Evolutionary conservation across 2,888 invertebrate genomes (phyloP), one percentile per base, ranked within the genome.

Genomic region (Plemyria rubiginata): DNA sequence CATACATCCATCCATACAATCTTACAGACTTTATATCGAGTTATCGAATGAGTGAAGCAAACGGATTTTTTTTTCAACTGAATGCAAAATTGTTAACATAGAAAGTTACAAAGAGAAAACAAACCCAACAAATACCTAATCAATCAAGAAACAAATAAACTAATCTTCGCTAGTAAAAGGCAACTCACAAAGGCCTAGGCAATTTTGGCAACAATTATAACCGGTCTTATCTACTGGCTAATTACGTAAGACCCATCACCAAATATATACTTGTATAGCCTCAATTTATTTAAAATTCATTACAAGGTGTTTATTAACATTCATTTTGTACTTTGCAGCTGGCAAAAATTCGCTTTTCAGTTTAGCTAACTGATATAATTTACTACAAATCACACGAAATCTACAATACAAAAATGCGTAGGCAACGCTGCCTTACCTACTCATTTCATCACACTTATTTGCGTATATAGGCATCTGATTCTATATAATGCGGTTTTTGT

Each of bases 131-230:
- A 22, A 22, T 22, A 22, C 1, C 32, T 6, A 8, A 38, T 38
- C 36, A 38, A 38, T 38, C 11, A 9, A 38, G 36, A 38, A 38
- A 11, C 36, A 11, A 1, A 38, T 8, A 8, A 32, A 32, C 9
- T 3, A 38, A 8, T 38, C 3, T 11, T 9, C 1, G 36, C 43
- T 12, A 50, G 51, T 12, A 48, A 12, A 56, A 51, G 54, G 61
- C 65, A 65, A 65, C 62, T 65, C 60, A 59, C 48, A 49, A n/a
- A 29, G 32, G 8, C n/a, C 5, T 41, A 41, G n/a, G n/a, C 48
- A 63, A 60, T 56, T 46, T 61, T 54, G 62, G 60, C 63, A 66
- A 63, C 70, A 70, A 66, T 51, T 55, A 38, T 48, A 60, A 58
- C 64, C 56, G 48, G 55, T 51, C 63, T 53, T 15, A 57, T 52